Percentiles rank a stretch among this genome's conserved stretches.
phyloP scores from a whole-genome alignment of 2,888 invertebrate species.

The Hofmannophila pseudospretella region DNA sequence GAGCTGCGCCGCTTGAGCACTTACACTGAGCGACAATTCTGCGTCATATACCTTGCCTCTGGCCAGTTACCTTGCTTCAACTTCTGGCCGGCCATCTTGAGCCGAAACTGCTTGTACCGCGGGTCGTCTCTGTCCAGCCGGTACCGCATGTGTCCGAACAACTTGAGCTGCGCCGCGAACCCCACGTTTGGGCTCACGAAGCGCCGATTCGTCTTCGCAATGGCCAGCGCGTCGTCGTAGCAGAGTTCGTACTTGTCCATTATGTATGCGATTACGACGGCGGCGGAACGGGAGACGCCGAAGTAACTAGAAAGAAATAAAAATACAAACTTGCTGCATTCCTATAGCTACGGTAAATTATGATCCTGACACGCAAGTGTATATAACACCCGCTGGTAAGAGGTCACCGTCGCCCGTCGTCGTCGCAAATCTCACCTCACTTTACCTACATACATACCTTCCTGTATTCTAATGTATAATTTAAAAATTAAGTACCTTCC shows the following conservation, averaged over 20 bases:
- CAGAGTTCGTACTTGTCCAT: constrained; percentile 90
- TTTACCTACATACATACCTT: too few relatives aligned
- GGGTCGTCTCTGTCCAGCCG: constrained; percentile 82
- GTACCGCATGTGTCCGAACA: constrained; percentile 88
- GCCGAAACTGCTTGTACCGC: constrained; percentile 85
- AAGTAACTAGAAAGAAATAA: constrained; percentile 80
- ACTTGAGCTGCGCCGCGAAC: constrained; percentile 86
- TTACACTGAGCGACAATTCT: too few relatives aligned
- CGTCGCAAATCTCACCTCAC: too few relatives aligned
- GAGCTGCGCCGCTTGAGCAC: constrained; percentile 80
- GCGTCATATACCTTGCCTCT: too few relatives aligned
- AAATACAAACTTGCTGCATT: too few relatives aligned
- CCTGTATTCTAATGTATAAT: too few relatives aligned
- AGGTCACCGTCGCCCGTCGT: too few relatives aligned
- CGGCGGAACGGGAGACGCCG: constrained; percentile 93
- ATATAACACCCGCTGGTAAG: too few relatives aligned
- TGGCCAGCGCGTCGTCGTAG: constrained; percentile 82
- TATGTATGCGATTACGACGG: constrained; percentile 90
- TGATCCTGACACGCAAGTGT: too few relatives aligned
- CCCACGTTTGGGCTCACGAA: constrained; percentile 89
- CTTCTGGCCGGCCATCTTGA: constrained; percentile 89
- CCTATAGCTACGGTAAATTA: too few relatives aligned
- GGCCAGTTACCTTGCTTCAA: constrained; percentile 82
- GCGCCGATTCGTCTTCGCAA: constrained; percentile 83
- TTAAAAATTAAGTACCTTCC: too few relatives aligned